phyloP scores from a whole-genome alignment of 2,113 vertebrate genomes.

The Brachyistius frenatus region DNA sequence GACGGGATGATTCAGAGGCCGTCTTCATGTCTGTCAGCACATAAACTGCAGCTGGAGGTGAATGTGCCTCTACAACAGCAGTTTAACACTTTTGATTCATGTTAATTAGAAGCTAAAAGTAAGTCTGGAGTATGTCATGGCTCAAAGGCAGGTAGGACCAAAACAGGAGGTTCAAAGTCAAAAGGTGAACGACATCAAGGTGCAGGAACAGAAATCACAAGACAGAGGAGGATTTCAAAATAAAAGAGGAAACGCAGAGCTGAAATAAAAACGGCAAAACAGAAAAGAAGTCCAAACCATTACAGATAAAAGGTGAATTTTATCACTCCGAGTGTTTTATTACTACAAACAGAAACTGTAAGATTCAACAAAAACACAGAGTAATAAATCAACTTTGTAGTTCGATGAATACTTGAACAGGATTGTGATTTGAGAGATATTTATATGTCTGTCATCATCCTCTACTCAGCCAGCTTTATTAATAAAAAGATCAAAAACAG shows the following conservation, averaged over 20 bases:
- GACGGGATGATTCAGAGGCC: not conserved
- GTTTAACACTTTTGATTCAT: not conserved
- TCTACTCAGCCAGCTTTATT: not conserved
- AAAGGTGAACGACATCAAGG: no score
- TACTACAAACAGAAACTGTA: not conserved
- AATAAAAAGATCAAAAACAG: not conserved
- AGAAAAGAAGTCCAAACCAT: no score
- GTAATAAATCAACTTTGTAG: not conserved
- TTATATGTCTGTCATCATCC: not conserved
- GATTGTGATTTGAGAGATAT: not conserved
- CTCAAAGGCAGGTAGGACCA: not conserved
- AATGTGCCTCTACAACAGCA: not conserved
- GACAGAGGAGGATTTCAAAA: no score
- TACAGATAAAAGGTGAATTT: no score
- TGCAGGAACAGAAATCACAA: no score
- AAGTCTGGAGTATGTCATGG: not conserved
- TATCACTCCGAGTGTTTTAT: no score
- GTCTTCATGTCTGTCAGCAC: no score
- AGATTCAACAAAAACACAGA: not conserved
- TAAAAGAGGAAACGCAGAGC: no score
- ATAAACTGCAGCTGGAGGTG: not conserved
- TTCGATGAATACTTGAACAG: not conserved
- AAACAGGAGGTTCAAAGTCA: not conserved
- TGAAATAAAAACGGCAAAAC: no score
- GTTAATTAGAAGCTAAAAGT: not conserved